phyloP scores from a whole-genome alignment of 2,113 vertebrate species.

The Anser cygnoides region DNA sequence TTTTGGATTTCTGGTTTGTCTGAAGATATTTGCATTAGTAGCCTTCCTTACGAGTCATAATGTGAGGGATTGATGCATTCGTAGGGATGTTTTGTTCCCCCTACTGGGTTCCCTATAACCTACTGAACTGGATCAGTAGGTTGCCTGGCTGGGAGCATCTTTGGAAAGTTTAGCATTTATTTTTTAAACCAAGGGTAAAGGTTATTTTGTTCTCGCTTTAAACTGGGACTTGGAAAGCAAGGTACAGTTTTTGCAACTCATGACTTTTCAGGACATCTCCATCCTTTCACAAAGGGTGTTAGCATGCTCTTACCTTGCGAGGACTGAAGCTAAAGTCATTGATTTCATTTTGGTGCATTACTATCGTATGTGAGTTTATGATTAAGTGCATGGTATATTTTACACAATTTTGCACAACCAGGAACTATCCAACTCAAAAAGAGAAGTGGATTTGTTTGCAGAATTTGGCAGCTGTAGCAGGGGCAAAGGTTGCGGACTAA shows the following conservation, averaged over 20 bases:
- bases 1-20: background rate
- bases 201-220: background rate
- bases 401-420: background rate
- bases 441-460: background rate
- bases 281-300: background rate
- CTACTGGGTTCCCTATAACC: background rate
- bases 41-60: background rate
- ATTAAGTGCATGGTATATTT: background rate
- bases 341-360: background rate
- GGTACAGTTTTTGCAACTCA: background rate
- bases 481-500: background rate
- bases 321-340: background rate
- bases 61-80: background rate
- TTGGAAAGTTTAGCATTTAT: background rate
- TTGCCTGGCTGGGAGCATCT: background rate
- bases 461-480: background rate
- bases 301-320: accelerated
- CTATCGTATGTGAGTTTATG: background rate
- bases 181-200: background rate
- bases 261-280: accelerated
- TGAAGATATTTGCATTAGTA: background rate
- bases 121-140: background rate
- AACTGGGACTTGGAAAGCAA: background rate
- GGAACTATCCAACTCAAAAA: background rate
- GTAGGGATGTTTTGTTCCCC: accelerated